phyloP scores from a whole-genome alignment of 1,140 invertebrate species.

The Oncopeltus fasciatus region DNA sequence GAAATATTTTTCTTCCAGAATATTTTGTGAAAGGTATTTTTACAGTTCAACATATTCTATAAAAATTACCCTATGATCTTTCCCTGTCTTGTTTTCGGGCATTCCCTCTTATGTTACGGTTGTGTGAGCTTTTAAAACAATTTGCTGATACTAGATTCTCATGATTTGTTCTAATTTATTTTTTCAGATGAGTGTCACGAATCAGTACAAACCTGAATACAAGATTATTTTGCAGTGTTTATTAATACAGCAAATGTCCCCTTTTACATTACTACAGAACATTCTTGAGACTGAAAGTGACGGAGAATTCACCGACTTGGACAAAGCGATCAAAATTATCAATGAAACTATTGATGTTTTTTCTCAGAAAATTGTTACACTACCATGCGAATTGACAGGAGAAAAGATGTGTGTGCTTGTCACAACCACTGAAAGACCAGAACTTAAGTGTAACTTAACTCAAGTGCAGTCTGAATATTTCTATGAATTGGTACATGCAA shows the following conservation, averaged over 20 bases:
- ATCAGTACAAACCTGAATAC: not conserved
- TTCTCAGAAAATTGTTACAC: conserved; percentile 4
- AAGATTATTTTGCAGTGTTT: conserved; percentile 6
- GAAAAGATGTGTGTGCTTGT: conserved; percentile 4
- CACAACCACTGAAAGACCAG: not conserved
- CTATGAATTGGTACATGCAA: not conserved
- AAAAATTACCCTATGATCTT: not conserved
- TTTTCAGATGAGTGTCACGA: conserved; percentile 3
- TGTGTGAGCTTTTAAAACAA: not conserved
- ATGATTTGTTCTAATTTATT: not conserved
- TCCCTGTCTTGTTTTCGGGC: not conserved
- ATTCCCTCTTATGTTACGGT: not conserved
- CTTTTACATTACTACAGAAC: not conserved
- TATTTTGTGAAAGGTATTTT: not conserved
- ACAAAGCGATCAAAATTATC: conserved; percentile 5
- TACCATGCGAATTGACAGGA: not conserved
- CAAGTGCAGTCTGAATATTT: not conserved
- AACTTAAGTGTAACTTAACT: not conserved
- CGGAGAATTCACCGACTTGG: conserved; percentile 1
- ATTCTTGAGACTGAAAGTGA: conserved; percentile 3
- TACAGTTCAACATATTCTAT: not conserved
- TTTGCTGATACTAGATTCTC: not conserved
- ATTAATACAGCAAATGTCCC: not conserved
- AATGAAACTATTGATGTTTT: conserved; percentile 2
- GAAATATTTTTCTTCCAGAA: not conserved